These are phyloP conservation scores for Xestobium rufovillosum DNA, from an alignment of 2,888 invertebrate species.

Conservation along the genomic window DNA sequence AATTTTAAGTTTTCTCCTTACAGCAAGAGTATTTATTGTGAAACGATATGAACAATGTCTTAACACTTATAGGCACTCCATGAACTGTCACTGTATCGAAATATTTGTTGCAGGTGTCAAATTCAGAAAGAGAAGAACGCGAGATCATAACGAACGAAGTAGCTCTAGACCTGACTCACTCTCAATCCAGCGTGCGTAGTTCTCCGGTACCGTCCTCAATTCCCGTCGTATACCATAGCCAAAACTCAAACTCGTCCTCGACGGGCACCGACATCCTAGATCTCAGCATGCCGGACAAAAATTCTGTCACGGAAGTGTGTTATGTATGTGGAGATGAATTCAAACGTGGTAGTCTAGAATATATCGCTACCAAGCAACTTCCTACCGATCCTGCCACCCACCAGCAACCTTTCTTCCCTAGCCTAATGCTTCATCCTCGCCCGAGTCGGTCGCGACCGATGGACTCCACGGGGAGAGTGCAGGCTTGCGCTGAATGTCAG, in stretches of 20 bases:
- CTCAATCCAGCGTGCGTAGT: slow-evolving; percentile 45
- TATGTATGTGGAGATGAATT: slow-evolving; percentile 88
- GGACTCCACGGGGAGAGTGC: slow-evolving; percentile 67
- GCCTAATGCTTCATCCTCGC: slow-evolving; percentile 71
- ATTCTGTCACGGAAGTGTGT: slow-evolving; percentile 82
- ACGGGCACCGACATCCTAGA: slow-evolving; percentile 80
- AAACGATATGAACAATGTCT: too few species aligned
- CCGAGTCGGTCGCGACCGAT: slow-evolving; percentile 80
- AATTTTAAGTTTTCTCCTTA: too few species aligned
- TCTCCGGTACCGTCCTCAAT: slow-evolving; percentile 35
- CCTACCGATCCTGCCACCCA: slow-evolving; percentile 39
- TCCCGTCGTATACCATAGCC: slow-evolving; percentile 35
- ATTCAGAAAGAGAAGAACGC: slow-evolving; percentile 29
- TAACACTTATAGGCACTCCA: too few species aligned
- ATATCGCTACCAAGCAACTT: slow-evolving; percentile 53
- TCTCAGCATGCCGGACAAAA: slow-evolving; percentile 88
- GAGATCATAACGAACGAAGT: slow-evolving; percentile 35
- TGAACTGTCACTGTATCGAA: too few species aligned
- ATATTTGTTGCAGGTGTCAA: slow-evolving; percentile 31
- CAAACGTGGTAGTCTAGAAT: slow-evolving; percentile 71
- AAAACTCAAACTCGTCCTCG: slow-evolving; percentile 45
- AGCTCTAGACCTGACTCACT: slow-evolving; percentile 51
- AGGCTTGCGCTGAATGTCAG: slow-evolving; percentile 79
- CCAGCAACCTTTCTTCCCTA: slow-evolving; percentile 64
- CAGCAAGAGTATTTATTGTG: too few species aligned